Evolutionary conservation across 1,140 invertebrate species (phyloP).

Genomic region (Nymphalis io): DNA sequence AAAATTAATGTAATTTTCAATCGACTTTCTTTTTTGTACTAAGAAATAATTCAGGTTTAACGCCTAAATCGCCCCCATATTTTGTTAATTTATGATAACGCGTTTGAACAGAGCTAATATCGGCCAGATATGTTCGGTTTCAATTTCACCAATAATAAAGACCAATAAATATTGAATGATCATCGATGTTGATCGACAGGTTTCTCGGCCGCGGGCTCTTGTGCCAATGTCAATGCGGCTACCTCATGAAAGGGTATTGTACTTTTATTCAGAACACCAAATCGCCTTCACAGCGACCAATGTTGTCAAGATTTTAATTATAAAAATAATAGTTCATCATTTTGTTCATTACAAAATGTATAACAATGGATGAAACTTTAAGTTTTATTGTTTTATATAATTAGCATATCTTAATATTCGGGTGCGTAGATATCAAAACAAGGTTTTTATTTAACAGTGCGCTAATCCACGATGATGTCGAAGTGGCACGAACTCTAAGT

Average conservation of each 20-base stretch:
- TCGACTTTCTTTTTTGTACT: slow-evolving; percentile 22
- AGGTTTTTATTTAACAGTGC: slow-evolving; percentile 45
- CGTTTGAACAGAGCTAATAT: slow-evolving; percentile 24
- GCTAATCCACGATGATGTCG: slow-evolving; percentile 45
- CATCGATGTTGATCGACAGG: slow-evolving; percentile 40
- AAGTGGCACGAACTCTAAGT: slow-evolving; percentile 48
- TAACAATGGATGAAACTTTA: too few species aligned
- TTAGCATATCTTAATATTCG: too few species aligned
- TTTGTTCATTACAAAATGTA: too few species aligned
- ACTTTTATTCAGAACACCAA: slow-evolving; percentile 25
- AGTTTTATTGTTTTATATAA: too few species aligned
- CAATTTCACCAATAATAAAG: slow-evolving; percentile 36
- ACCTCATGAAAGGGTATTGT: slow-evolving; percentile 37
- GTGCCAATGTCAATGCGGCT: slow-evolving; percentile 53
- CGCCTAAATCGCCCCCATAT: slow-evolving; percentile 32
- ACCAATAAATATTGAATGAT: slow-evolving; percentile 43
- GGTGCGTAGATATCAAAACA: neutral
- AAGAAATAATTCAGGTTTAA: slow-evolving; percentile 19
- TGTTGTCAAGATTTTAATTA: neutral
- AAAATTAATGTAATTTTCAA: slow-evolving; percentile 12
- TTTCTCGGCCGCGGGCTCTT: slow-evolving; percentile 46
- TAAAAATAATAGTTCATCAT: neutral
- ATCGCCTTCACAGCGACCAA: slow-evolving; percentile 6
- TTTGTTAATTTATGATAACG: slow-evolving; percentile 29
- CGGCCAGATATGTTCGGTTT: slow-evolving; percentile 30